Percentiles rank a stretch among this genome's conserved stretches.
Evolutionary conservation across 1,140 invertebrate species (phyloP).

Genomic region (Bathynomus jamesi): DNA sequence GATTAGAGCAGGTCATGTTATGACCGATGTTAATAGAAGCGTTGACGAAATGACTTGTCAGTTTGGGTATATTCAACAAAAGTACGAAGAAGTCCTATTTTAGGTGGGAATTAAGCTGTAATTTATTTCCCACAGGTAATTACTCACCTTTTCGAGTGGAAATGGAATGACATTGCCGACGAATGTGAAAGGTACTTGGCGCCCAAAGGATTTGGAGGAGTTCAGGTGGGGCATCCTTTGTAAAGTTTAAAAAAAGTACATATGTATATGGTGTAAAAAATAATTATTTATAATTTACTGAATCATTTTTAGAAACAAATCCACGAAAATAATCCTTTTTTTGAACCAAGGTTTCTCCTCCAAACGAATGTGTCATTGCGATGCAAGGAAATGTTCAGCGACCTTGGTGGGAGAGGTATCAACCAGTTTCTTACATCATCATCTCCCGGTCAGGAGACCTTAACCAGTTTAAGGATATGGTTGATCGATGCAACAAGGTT

Average conservation of each 20-base stretch:
- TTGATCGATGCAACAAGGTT: constrained; percentile 50
- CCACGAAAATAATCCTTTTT: neutral
- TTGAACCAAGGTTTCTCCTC: constrained; percentile 23
- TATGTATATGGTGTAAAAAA: no score
- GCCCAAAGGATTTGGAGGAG: constrained; percentile 64
- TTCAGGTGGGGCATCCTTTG: constrained; percentile 51
- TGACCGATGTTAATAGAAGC: no score
- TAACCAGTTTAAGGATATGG: constrained; percentile 62
- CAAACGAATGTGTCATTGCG: constrained; percentile 17
- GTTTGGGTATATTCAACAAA: no score
- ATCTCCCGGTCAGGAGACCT: constrained; percentile 66
- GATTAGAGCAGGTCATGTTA: no score
- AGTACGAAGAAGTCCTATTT: no score
- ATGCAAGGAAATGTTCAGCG: constrained; percentile 11
- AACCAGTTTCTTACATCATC: constrained; percentile 76
- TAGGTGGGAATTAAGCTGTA: no score
- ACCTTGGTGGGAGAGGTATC: constrained; percentile 79
- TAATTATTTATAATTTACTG: neutral
- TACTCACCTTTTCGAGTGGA: constrained; percentile 77
- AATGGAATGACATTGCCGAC: constrained; percentile 65
- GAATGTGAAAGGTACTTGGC: constrained; percentile 74
- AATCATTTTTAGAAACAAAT: neutral
- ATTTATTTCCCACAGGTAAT: constrained; percentile 46
- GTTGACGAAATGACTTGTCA: no score
- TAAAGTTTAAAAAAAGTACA: no score